phyloP scores from a whole-genome alignment of 2,113 vertebrate genomes.

The Rhabdomys dilectus region DNA sequence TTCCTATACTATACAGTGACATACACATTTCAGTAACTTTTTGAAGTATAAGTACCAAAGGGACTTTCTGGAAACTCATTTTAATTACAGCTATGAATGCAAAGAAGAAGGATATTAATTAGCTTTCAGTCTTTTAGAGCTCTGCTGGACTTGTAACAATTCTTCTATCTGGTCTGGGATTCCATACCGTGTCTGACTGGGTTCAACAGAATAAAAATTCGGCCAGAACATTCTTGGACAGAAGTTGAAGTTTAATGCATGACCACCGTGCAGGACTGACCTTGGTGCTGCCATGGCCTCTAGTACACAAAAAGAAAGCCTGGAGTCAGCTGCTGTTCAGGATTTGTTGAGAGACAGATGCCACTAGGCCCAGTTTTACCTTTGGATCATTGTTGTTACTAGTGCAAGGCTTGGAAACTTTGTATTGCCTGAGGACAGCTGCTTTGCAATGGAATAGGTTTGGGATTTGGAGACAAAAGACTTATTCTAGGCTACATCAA shows the following conservation, averaged over 20 bases:
- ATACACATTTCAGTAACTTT: constrained; percentile 1
- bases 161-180: not conserved
- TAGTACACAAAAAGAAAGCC: not conserved
- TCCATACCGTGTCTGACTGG: not conserved
- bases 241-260: not conserved
- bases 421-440: not conserved
- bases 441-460: not conserved
- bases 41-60: not conserved
- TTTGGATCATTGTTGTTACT: not conserved
- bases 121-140: not conserved
- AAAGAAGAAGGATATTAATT: not conserved
- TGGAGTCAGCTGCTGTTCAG: not conserved
- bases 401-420: not conserved
- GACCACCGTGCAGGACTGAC: not conserved
- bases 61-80: not conserved
- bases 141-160: not conserved
- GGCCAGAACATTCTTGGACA: not conserved
- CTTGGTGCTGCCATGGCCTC: too few relatives aligned
- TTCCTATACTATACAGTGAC: not conserved
- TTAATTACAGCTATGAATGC: not conserved
- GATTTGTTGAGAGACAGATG: not conserved
- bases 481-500: not conserved
- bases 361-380: not conserved
- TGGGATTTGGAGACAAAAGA: not conserved
- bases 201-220: not conserved